Evolutionary conservation across 2,113 vertebrate genomes (phyloP).

Genomic region (Ivindomyrus marchei): DNA sequence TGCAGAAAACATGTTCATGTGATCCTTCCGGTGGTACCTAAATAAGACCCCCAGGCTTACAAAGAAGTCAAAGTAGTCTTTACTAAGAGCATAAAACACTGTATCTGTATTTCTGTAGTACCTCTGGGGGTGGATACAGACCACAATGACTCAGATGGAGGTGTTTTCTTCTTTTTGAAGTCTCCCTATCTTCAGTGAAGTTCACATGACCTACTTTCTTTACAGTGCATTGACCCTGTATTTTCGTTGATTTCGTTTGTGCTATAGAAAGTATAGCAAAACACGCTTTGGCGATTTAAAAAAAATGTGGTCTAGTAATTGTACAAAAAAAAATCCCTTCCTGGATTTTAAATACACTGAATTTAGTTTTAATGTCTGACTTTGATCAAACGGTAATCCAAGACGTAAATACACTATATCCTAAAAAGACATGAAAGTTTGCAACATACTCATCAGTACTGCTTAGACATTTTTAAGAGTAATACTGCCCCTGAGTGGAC

Average conservation of each 20-base stretch:
- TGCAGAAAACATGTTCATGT: background rate
- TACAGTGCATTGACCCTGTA: background rate
- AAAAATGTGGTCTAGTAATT: background rate
- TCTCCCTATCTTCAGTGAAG: background rate
- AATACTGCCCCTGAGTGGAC: conserved; percentile 5
- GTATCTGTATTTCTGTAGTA: background rate
- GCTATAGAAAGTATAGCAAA: background rate
- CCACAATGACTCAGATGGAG: background rate
- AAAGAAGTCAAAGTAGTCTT: background rate
- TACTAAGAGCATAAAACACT: background rate
- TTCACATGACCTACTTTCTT: background rate
- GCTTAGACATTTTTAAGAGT: background rate
- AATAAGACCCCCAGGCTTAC: background rate
- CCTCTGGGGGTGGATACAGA: background rate
- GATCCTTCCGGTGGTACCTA: background rate
- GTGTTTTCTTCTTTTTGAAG: background rate
- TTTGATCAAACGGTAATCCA: background rate
- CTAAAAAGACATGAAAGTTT: background rate
- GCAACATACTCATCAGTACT: background rate
- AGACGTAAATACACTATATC: background rate
- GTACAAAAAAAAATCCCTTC: background rate
- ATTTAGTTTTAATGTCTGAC: background rate
- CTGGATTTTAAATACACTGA: background rate
- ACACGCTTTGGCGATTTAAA: background rate
- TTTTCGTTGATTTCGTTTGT: background rate